Base-by-base conservation (phyloP, 2,797 vertebrate genomes). In the Rousettus madagascariensis region DNA sequence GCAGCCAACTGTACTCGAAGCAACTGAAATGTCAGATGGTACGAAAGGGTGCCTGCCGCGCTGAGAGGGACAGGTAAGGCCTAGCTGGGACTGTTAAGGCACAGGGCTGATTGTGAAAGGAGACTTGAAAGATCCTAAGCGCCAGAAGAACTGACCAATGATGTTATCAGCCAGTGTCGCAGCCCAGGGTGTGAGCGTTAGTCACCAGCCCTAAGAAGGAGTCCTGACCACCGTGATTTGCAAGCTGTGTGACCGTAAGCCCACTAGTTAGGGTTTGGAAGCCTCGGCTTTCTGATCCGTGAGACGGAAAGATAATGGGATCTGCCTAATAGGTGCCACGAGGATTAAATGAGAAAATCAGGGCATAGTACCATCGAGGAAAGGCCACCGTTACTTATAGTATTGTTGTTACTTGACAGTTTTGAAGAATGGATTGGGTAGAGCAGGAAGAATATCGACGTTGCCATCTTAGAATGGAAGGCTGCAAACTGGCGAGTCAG, bases 341-440 rank as follows among this genome's bases (percentile, higher is more conserved):
- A 26, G 66, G 9, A 20, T 46, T 36, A 43, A 55, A 24, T 16
- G 86, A 63, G 65, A 43, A 30, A 53, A 22, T 4, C 4, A 17
- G 59, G 0, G 33, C 38, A 4, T 3, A 9, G 7, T 11, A 5
- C 28, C 12, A 0, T 2, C 5, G 19, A 43, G 51, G 15, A 65
- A 51, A 43, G 41, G 10, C 24, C 7, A 8, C 16, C 0, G 13
- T 36, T 8, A 1, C 33, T n/a, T 30, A 11, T 3, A 20, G 6
- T 1, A 3, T 0, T 1, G n/a, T 0, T 28, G 26, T 8, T 11
- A 2, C 3, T 19, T 41, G 13, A 13, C 77, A 26, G 38, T 15
- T 53, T n/a, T 8, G 83, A 43, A 20, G 59, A 68, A 15, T 1
- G 61, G 11, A 4, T 2, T 28, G 30, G 24, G 57, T 11, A 6